Evolutionary conservation across 1,140 invertebrate genomes (phyloP), one percentile per base, ranked within the genome.

Genomic region (Archivesica marissinica): DNA sequence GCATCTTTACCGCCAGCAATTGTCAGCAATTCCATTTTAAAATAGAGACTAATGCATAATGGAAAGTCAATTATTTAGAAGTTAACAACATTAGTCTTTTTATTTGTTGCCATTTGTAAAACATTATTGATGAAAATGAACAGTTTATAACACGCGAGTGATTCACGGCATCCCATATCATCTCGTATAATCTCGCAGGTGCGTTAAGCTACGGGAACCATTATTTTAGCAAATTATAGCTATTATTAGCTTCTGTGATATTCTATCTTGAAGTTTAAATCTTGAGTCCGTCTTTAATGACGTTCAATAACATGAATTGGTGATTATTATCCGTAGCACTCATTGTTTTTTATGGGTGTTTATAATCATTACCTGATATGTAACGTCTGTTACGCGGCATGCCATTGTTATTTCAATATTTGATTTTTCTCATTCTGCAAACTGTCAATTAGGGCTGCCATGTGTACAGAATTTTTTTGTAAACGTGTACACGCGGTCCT

Each of bases 51-150:
- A 72, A 72, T 72, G 39, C 41, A 47, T 33, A 72, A 33, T 47
- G 41, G 28, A 47, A 72, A 47, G 41, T 47, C 41, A 72, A 72
- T 72, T 72, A 72, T 72, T 47, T 52, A 72, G 41, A 20, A 72
- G 28, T 50, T 50, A 50, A 72, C 39, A 72, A 47, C 41, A 47
- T 47, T 47, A 72, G 33, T 72, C 68, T 50, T 72, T 64, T 72
- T 72, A 72, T 72, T 47, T 72, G 68, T 72, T 72, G 11, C 41
- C 41, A 72, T 72, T 72, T 72, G 68, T 72, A 47, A 47, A 33
- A 23, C 41, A 72, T 72, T 72, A 72, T 47, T 44, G 68, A 47
- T 72, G 41, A 72, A 33, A 30, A 7, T 28, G 41, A 72, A 47
- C 23, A 72, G 25, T 44, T 44, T 72, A 47, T 52, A 41, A 72